These are phyloP conservation scores for Gymnorhina tibicen DNA, from an alignment of 2,113 vertebrate genomes.

Conservation along the genomic window DNA sequence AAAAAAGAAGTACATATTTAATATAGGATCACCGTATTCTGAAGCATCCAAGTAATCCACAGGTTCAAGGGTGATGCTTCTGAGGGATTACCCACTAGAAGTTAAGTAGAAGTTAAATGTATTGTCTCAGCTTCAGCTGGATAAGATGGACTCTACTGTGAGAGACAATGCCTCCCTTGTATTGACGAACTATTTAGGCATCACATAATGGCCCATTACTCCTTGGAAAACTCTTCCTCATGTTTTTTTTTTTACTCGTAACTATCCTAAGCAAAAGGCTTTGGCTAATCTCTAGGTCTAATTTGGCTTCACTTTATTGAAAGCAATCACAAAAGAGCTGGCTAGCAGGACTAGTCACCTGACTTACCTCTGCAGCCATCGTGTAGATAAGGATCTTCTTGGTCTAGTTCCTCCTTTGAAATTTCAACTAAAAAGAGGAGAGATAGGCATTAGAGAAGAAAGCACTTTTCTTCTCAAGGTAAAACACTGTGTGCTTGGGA, in stretches of 20 bases:
- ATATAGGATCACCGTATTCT: neutral
- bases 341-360: neutral
- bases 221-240: neutral
- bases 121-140: neutral
- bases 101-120: neutral
- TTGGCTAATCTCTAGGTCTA: neutral
- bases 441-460: neutral
- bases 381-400: slow-evolving; percentile 79
- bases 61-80: neutral
- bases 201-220: neutral
- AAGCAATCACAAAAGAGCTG: neutral
- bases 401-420: slow-evolving; percentile 63
- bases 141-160: neutral
- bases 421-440: slow-evolving; percentile 48
- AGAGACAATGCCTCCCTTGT: neutral
- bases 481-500: neutral
- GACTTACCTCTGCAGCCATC: slow-evolving; percentile 82
- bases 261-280: neutral
- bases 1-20: neutral
- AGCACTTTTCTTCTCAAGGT: neutral
- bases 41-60: neutral
- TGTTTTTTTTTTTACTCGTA: neutral
- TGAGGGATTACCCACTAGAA: neutral
- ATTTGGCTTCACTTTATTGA: neutral
- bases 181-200: neutral